Evolutionary conservation across 2,797 vertebrate species (phyloP).

Genomic region (Rhabdomys pumilio): DNA sequence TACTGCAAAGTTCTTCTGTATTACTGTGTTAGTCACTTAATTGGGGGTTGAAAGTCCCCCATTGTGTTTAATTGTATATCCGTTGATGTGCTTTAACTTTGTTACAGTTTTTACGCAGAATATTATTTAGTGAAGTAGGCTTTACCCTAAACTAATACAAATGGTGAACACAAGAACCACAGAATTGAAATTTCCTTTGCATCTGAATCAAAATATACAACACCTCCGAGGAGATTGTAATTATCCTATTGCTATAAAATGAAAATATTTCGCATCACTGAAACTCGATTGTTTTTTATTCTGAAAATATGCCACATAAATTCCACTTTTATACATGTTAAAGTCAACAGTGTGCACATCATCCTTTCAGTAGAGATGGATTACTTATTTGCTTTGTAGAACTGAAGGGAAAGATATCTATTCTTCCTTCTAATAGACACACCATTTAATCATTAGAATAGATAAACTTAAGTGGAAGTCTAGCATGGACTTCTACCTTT

Average conservation of each 20-base stretch:
- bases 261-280: background rate
- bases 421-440: background rate
- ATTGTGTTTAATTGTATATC: background rate
- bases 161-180: background rate
- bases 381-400: background rate
- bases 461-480: background rate
- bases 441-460: background rate
- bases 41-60: background rate
- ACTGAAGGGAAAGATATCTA: background rate
- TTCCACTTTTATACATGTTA: background rate
- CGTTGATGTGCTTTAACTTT: background rate
- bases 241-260: background rate
- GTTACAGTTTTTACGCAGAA: background rate
- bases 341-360: background rate
- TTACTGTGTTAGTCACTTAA: background rate
- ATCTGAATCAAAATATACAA: background rate
- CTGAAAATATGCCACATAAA: background rate
- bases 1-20: background rate
- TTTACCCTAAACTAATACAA: slow-evolving; percentile 16
- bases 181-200: background rate
- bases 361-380: background rate
- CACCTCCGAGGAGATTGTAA: background rate
- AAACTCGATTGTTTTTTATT: background rate
- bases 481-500: background rate
- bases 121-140: background rate